Conservation (phyloP, 2,888 invertebrate species). For the Cactoblastis cactorum region DNA sequence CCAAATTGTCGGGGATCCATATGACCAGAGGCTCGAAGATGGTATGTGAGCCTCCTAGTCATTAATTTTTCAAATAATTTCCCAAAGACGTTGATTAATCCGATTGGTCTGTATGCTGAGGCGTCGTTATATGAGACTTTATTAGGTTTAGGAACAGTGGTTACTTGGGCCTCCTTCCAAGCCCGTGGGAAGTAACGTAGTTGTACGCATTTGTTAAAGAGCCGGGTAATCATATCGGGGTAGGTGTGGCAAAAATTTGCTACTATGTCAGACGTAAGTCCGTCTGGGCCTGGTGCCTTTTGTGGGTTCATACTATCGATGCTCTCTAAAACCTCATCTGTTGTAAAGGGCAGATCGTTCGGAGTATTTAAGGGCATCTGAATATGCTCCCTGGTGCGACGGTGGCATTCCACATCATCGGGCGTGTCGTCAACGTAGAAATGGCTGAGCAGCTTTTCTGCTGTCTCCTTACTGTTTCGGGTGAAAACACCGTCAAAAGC, state of each 20-base stretch:
- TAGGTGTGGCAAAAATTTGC: background rate
- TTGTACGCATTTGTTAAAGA: background rate
- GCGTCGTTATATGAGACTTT: background rate
- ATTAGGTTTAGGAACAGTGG: conserved; percentile 10
- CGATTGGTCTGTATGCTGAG: background rate
- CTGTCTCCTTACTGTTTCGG: background rate
- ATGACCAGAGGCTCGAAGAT: background rate
- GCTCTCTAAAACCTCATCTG: background rate
- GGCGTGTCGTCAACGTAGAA: background rate
- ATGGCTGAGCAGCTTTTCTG: background rate
- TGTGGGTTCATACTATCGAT: background rate
- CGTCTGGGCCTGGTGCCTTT: background rate
- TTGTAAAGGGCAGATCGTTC: background rate
- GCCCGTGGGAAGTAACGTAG: background rate
- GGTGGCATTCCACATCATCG: no score
- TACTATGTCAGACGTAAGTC: background rate
- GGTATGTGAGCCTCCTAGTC: conserved; percentile 17
- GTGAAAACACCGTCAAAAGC: background rate
- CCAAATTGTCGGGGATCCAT: conserved; percentile 19
- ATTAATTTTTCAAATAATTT: background rate
- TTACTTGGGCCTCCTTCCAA: background rate
- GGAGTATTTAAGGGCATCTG: background rate
- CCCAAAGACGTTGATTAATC: background rate
- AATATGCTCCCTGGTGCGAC: background rate
- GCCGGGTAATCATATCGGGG: background rate